Base-by-base conservation (phyloP, 2,797 vertebrate species). In the Anguilla megastoma region DNA sequence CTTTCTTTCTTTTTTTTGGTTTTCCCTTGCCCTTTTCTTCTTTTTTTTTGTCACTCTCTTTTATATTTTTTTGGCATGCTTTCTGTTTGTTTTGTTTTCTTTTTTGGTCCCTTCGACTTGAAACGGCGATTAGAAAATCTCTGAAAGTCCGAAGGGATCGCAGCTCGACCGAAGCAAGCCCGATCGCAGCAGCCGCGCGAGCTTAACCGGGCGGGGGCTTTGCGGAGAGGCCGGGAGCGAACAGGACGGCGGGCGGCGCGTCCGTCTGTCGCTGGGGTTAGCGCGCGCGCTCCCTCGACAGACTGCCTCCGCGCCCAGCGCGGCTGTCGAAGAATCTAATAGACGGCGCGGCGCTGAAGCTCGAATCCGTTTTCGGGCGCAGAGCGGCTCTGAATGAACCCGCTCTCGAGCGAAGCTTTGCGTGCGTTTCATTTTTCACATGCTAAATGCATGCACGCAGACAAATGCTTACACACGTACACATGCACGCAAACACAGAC, bases 151-250 rank as follows among this genome's bases (percentile, higher is more conserved):
- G 98, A 99, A 97, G 98, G 98, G 96, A 97, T 99, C 95, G 97
- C 98, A 91, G 97, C 98, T 96, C 98, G 50, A 99, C 97, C 99
- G 98, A 97, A 99, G 97, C 97, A 98, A 33, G 97, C 97, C 97
- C 98, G 96, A 97, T 99, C 96, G 99, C 96, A 99, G 98, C 98
- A 99, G 98, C 96, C 98, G 99, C 98, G 98, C 99, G 98, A 99
- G 98, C 99, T 36, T 95, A 92, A 93, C 91, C 92, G 91, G 1
- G 33, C 7, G 94, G 93, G 95, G 92, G 92, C 93, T 94, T 89
- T 6, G 5, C 18, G 10, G 5, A 79, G 69, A 12, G 74, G 33
- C 4, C 6, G 33, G 0, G 21, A 27, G 60, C n/a, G 54, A 16
- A 18, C 12, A 56, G 54, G 54, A 56, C 12, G 3, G 21, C 1